phyloP scores from a whole-genome alignment of 1,140 invertebrate genomes.

The Aphis craccivora region DNA sequence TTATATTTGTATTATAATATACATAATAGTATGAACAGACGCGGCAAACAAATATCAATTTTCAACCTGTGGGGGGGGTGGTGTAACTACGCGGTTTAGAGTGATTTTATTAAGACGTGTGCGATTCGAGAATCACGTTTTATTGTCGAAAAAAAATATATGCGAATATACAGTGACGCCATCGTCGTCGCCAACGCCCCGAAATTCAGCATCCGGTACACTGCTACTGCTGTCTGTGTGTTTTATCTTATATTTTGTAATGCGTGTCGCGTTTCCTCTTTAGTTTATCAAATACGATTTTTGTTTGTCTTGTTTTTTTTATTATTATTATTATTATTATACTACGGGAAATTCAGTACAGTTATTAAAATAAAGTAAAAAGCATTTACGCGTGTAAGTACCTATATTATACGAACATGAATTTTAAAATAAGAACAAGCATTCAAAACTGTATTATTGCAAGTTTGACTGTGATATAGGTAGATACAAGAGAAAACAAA shows the following conservation, averaged over 20 bases:
- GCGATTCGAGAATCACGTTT: background rate
- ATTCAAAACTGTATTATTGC: background rate
- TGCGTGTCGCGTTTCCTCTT: background rate
- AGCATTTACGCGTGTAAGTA: background rate
- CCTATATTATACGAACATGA: background rate
- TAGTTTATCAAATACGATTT: background rate
- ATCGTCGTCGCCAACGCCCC: too few relatives aligned
- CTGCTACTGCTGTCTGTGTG: background rate
- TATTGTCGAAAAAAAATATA: background rate
- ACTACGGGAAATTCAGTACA: background rate
- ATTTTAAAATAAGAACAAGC: background rate
- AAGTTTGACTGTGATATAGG: background rate
- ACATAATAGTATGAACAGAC: background rate
- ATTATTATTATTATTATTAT: background rate
- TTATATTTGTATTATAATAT: background rate
- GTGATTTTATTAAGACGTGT: background rate
- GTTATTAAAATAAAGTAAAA: background rate
- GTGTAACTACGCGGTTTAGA: background rate
- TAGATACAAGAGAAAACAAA: background rate
- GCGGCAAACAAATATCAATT: background rate
- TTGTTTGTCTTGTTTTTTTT: background rate
- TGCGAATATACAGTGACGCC: too few relatives aligned
- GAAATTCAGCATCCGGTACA: background rate
- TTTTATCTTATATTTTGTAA: background rate
- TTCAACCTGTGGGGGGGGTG: background rate